Evolutionary conservation across 2,113 vertebrate genomes (phyloP).

Genomic region (Grus americana): DNA sequence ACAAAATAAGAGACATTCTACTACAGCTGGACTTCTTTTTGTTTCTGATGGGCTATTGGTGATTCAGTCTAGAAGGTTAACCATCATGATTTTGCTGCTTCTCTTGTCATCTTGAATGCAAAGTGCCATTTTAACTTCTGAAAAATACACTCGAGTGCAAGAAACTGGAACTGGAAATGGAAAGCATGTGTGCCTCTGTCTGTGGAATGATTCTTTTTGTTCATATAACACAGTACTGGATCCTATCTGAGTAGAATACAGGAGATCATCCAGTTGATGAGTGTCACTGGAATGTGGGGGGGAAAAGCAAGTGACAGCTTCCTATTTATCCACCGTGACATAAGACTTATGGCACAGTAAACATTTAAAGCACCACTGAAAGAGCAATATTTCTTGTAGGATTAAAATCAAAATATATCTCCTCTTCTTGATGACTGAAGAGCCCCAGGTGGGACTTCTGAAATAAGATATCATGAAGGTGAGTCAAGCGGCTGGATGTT

Average conservation of each 20-base stretch:
- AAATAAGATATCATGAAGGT: background rate
- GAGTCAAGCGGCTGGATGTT: background rate
- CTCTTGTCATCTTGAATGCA: background rate
- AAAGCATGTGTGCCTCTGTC: background rate
- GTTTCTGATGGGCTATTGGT: background rate
- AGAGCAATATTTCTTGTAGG: background rate
- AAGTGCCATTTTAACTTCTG: background rate
- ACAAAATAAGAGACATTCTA: background rate
- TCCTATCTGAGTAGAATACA: background rate
- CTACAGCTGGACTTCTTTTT: background rate
- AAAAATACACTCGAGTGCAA: background rate
- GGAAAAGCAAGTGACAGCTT: background rate
- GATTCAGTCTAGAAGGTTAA: background rate
- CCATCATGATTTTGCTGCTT: background rate
- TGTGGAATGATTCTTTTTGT: background rate
- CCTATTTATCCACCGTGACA: background rate
- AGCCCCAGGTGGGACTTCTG: background rate
- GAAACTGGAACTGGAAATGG: background rate
- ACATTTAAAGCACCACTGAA: background rate
- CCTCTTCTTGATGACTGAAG: background rate
- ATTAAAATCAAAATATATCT: background rate
- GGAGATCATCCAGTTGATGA: background rate
- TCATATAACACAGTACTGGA: background rate
- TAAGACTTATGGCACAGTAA: background rate
- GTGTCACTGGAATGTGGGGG: background rate